Evolutionary conservation across 2,888 invertebrate species (phyloP), one percentile per base, ranked within the genome.

Genomic region (Cyclophora punctaria): DNA sequence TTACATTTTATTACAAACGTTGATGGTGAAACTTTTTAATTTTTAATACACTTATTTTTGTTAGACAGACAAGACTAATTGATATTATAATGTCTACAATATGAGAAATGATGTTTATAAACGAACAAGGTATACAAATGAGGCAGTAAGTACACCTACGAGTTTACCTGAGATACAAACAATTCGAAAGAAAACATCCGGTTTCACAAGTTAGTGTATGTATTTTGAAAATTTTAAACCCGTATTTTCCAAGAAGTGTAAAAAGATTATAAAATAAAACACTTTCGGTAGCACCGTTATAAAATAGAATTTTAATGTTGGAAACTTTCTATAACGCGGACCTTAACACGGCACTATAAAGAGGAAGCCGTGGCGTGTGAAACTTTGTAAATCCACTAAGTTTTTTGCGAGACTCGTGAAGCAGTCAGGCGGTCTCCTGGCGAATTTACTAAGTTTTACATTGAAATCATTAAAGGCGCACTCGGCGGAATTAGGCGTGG

Each of bases 401-500:
- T 56, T 47, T 49, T 34, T 49, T 48, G 40, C 45, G 41, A 51
- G 46, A 7, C 44, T 40, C 44, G 37, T 20, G 20, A 20, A 20
- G 20, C 20, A 20, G 20, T 35, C 37, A 34, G 42, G 33, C 43
- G 7, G 41, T 37, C 47, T 49, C 45, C 46, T 48, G 6, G 4
- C 34, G 34, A 20, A 46, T 42, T 35, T 46, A 47, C 34, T 44
- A 54, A 57, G 52, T 57, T 58, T 56, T 57, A 57, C 62, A 68
- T 68, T 60, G 58, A 65, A 62, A 62, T 71, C 61, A 70, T 76
- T 71, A 74, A 69, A 65, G 60, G 63, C 59, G 63, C 67, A 67
- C 64, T 72, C 65, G 56, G 56, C 56, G 57, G 57, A 70, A 67
- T 72, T 62, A 68, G 63, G 62, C 64, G 58, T 51, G 50, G 52